These are phyloP conservation scores for Tragelaphus buxtoni DNA, from an alignment of 2,113 vertebrate genomes.

Conservation along the genomic window DNA sequence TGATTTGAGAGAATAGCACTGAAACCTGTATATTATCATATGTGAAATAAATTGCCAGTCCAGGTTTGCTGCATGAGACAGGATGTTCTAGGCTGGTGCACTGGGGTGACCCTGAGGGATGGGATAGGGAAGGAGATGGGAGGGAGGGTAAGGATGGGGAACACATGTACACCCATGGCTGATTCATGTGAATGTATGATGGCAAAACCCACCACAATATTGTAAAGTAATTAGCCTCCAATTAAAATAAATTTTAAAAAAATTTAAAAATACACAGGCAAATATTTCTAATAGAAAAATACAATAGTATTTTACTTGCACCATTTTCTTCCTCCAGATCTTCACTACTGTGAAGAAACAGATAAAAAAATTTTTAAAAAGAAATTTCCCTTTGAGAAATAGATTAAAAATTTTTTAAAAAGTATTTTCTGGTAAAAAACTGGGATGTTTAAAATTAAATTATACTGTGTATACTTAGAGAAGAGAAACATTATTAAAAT, in stretches of 20 bases:
- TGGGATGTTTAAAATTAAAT: neutral
- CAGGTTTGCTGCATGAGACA: neutral
- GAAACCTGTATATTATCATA: neutral
- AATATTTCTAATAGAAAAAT: neutral
- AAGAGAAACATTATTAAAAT: slow-evolving; percentile 9
- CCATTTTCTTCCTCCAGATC: neutral
- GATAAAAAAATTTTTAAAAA: neutral
- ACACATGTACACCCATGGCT: neutral
- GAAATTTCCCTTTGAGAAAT: neutral
- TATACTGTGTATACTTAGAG: neutral
- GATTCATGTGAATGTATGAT: neutral
- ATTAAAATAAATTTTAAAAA: neutral
- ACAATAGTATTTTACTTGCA: neutral
- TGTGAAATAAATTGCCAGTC: neutral
- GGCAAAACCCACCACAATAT: neutral
- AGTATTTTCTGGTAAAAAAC: neutral
- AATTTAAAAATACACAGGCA: rapidly evolving
- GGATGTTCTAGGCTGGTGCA: neutral
- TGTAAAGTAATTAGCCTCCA: neutral
- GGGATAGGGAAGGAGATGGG: neutral
- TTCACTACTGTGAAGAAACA: neutral
- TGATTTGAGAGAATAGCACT: neutral
- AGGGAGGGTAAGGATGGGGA: neutral
- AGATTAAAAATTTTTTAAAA: neutral
- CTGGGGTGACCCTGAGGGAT: neutral